Evolutionary conservation across 2,888 invertebrate genomes (phyloP).

Genomic region (Tenthredo mesomela): DNA sequence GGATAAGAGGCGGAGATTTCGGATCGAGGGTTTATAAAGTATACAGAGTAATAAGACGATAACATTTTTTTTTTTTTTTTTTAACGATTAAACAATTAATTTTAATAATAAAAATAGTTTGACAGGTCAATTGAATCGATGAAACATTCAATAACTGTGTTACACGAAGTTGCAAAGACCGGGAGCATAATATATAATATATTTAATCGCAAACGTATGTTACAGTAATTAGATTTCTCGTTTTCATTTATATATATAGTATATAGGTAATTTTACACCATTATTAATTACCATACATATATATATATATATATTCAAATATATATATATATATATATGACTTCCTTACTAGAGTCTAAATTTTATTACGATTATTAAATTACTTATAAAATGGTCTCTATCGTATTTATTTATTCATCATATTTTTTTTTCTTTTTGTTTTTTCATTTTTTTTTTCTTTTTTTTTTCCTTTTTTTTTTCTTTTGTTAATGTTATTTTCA

Average conservation of each 20-base stretch:
- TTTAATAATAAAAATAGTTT: conserved; percentile 78
- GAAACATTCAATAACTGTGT: conserved; percentile 67
- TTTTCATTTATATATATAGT: conserved; percentile 13
- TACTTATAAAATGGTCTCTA: conserved; percentile 54
- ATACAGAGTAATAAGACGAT: background rate
- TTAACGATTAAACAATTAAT: conserved; percentile 76
- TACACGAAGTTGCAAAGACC: conserved; percentile 60
- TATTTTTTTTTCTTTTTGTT: conserved; percentile 47
- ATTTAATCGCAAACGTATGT: conserved; percentile 46
- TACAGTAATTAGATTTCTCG: conserved; percentile 50
- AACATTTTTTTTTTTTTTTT: conserved; percentile 31
- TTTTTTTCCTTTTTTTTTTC: conserved; percentile 56
- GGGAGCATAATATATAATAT: conserved; percentile 49
- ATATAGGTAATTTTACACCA: conserved; percentile 25
- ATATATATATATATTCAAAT: background rate
- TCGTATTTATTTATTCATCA: conserved; percentile 48
- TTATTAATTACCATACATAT: conserved; percentile 36
- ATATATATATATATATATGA: conserved; percentile 14
- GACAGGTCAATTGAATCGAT: conserved; percentile 70
- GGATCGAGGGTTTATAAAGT: background rate
- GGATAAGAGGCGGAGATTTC: background rate
- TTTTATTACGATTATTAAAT: conserved; percentile 44
- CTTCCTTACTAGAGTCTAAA: conserved; percentile 33
- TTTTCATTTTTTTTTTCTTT: conserved; percentile 52
- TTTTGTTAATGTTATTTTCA: conserved; percentile 64